A percentile compares a stretch with the other conserved stretches of the same genome.
Evolutionary conservation across 1,140 invertebrate genomes (phyloP).

Genomic region (Bacillus rossius): DNA sequence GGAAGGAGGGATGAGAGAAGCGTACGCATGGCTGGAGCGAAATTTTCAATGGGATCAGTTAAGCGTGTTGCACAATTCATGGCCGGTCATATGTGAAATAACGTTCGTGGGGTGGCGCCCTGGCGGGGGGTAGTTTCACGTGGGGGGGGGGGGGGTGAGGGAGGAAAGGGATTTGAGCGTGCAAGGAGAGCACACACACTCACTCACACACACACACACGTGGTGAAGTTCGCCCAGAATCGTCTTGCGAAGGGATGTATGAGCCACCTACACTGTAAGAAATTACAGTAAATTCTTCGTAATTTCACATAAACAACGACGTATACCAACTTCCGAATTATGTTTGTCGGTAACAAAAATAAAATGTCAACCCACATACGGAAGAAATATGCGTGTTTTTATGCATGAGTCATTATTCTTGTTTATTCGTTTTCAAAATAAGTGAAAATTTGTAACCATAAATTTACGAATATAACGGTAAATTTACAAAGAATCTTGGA

Average conservation of each 20-base stretch:
- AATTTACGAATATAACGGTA: no score
- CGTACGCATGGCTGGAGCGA: constrained; percentile 17
- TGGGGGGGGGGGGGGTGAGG: not conserved
- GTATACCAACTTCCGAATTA: no score
- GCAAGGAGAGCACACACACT: not conserved
- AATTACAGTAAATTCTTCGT: no score
- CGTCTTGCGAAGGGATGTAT: not conserved
- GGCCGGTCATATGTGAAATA: constrained; percentile 42
- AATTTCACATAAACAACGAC: no score
- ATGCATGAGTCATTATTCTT: no score
- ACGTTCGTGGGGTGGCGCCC: constrained; percentile 12
- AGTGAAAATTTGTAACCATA: no score
- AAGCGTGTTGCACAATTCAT: constrained; percentile 39
- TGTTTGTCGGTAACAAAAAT: no score
- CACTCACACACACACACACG: not conserved
- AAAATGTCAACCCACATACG: no score
- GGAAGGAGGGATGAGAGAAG: not conserved
- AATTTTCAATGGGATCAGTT: constrained; percentile 38
- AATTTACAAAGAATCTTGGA: no score
- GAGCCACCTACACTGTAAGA: no score
- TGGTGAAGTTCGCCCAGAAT: not conserved
- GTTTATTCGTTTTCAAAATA: no score
- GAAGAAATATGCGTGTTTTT: no score
- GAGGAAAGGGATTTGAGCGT: not conserved
- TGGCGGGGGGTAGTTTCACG: constrained; percentile 6